phyloP scores from a whole-genome alignment of 2,888 invertebrate genomes.

The Machimus atricapillus region DNA sequence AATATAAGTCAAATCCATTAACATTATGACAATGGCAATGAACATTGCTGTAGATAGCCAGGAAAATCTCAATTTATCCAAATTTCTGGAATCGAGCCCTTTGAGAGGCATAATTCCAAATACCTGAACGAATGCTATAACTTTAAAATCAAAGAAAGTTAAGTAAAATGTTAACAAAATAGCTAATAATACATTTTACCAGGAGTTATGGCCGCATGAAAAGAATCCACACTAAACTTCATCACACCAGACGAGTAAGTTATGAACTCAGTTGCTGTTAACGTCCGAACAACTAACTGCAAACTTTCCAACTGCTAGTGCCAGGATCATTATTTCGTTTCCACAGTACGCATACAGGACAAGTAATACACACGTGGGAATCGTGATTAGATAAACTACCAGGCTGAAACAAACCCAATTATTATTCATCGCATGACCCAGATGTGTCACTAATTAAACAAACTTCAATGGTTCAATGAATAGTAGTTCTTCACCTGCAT shows the following conservation, averaged over 20 bases:
- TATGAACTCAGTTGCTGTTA: background rate
- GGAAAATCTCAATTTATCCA: conserved; percentile 60
- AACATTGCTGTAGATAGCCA: conserved; percentile 50
- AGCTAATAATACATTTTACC: background rate
- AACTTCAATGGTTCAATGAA: background rate
- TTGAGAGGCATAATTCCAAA: conserved; percentile 66
- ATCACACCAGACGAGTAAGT: background rate
- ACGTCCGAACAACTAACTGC: background rate
- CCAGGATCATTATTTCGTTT: background rate
- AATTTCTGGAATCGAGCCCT: conserved; percentile 62
- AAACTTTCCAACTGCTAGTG: background rate
- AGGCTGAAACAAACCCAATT: background rate
- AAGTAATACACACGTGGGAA: background rate
- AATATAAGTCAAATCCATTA: background rate
- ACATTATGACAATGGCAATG: background rate
- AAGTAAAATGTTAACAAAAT: background rate
- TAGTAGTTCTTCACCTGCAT: background rate
- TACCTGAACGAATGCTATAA: conserved; percentile 63
- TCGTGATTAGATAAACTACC: background rate
- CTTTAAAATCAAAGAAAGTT: conserved; percentile 43
- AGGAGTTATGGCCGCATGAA: conserved; percentile 46
- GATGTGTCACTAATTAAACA: background rate
- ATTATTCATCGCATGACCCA: background rate
- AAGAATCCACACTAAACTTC: conserved; percentile 13
- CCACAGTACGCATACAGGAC: background rate